These are phyloP conservation scores for Pseudotriccus pelzelni DNA, from an alignment of 2,797 vertebrate species.

Conservation along the genomic window DNA sequence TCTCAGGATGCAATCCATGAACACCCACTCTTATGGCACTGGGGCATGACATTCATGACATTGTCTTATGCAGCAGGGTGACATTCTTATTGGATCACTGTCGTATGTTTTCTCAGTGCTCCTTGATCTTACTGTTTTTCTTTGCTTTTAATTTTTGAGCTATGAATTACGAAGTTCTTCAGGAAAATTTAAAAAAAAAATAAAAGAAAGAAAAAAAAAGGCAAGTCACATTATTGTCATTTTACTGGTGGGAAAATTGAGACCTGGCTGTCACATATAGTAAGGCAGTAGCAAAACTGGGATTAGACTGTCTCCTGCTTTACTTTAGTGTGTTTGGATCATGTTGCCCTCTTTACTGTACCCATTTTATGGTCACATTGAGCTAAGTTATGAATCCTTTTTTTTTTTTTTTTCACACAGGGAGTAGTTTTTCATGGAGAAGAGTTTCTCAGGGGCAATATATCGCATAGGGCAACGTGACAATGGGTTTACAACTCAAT, in stretches of 20 bases:
- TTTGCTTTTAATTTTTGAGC: neutral
- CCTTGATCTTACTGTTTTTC: neutral
- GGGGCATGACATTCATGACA: neutral
- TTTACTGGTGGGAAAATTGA: conserved; percentile 6
- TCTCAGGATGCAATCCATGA: neutral
- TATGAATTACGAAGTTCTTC: neutral
- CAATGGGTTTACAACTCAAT: neutral
- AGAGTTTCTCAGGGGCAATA: neutral
- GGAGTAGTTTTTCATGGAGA: neutral
- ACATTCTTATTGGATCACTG: neutral
- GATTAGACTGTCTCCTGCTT: conserved; percentile 1
- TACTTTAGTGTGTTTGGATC: neutral
- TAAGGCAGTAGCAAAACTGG: neutral
- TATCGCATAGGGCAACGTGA: neutral
- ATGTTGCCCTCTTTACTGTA: neutral
- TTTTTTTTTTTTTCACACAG: fast-evolving
- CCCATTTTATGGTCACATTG: neutral
- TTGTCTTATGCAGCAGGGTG: neutral
- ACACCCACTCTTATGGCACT: neutral
- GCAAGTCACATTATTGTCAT: neutral
- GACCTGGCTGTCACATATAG: neutral
- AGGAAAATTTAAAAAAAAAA: neutral
- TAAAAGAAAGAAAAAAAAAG: fast-evolving
- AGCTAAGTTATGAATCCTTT: neutral
- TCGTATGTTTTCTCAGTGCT: neutral